A percentile compares a stretch with the other conserved stretches of the same genome.
These are phyloP conservation scores for Aphrocallistes beatrix DNA, from an alignment of 37 sponge, comb jelly and placozoan genomes.

Conservation along the genomic window DNA sequence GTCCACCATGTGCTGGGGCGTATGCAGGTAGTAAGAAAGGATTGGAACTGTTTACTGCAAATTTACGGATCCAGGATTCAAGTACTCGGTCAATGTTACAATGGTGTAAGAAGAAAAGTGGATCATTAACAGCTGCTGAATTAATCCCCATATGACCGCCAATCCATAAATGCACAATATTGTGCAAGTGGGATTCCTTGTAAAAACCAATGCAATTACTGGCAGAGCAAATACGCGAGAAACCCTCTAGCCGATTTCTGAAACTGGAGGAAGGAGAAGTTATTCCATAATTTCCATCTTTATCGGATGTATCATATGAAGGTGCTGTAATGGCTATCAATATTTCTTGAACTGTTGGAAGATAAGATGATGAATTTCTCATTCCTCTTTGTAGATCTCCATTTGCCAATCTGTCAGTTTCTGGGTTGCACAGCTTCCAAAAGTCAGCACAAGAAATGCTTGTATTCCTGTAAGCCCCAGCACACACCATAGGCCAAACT, in stretches of 20 bases:
- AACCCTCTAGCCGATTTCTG: constrained; percentile 21
- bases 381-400: constrained; percentile 22
- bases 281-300: background rate
- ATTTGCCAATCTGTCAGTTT: background rate
- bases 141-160: background rate
- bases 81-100: background rate
- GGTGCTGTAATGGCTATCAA: constrained; percentile 24
- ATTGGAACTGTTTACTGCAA: background rate
- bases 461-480: background rate
- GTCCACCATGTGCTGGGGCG: background rate
- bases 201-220: background rate
- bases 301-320: constrained; percentile 24
- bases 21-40: background rate
- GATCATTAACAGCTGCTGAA: background rate
- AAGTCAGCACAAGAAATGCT: background rate
- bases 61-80: background rate
- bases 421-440: constrained; percentile 24
- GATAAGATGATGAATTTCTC: background rate
- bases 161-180: background rate
- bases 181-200: background rate
- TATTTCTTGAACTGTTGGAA: constrained; percentile 19
- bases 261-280: background rate
- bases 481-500: constrained; percentile 25
- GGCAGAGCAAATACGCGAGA: constrained; percentile 21
- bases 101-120: constrained; percentile 5